Conservation (phyloP, 2,888 invertebrate genomes). For the Lepidocyrtinus sp. region DNA sequence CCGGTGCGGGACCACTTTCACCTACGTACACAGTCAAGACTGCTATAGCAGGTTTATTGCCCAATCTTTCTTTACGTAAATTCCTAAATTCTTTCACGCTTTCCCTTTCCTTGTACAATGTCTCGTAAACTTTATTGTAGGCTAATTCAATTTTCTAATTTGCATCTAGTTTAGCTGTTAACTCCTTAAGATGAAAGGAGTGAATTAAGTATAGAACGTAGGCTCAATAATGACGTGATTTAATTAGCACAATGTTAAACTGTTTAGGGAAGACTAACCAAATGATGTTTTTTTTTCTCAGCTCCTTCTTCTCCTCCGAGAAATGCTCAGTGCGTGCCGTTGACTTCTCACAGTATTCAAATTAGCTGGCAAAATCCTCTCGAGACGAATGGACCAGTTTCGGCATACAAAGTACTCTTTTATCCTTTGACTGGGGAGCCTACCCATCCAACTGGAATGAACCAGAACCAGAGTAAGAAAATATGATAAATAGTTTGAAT, state of each 20-base stretch:
- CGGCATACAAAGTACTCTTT: conserved; percentile 66
- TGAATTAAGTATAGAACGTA: no score
- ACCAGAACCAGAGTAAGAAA: conserved; percentile 41
- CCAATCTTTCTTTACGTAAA: no score
- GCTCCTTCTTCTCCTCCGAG: conserved; percentile 64
- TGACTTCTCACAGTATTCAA: conserved; percentile 68
- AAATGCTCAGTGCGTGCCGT: conserved; percentile 61
- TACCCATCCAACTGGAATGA: conserved; percentile 32
- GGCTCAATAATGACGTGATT: no score
- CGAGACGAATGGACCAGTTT: conserved; percentile 66
- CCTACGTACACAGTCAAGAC: conserved; percentile 61
- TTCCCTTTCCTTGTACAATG: no score
- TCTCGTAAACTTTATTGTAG: no score
- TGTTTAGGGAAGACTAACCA: no score
- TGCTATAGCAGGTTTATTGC: conserved; percentile 66
- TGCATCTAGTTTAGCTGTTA: no score
- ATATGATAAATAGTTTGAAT: not conserved
- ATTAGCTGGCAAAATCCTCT: conserved; percentile 67
- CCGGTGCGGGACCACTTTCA: conserved; percentile 65
- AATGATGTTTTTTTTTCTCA: no score
- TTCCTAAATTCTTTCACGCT: no score
- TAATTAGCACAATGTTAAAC: conserved; percentile 38
- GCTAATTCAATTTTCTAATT: no score
- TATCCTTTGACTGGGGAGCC: conserved; percentile 52
- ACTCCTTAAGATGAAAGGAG: no score